Conservation (phyloP, 92 coral and sea anemone species). For the Zoanthus sansibaricus region DNA sequence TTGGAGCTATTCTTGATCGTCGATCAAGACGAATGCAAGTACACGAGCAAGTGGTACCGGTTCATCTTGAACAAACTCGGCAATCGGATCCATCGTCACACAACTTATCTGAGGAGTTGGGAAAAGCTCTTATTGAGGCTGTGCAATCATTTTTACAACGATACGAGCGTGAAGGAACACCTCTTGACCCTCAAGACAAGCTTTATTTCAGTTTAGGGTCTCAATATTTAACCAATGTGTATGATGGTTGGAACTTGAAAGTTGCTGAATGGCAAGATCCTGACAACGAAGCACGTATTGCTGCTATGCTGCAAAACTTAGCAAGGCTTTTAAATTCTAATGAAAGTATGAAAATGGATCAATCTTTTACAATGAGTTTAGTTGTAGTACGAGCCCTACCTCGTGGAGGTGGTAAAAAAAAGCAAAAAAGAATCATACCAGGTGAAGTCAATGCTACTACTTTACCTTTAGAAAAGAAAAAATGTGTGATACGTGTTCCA, state of each 20-base stretch:
- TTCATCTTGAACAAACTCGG: neutral
- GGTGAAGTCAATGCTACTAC: neutral
- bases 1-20: no score
- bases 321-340: neutral
- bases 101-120: no score
- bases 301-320: neutral
- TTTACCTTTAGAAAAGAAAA: no score
- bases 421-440: no score
- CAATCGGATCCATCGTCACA: neutral
- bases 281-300: neutral
- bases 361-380: no score
- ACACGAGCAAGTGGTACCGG: neutral
- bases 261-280: neutral
- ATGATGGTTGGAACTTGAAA: neutral
- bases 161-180: no score
- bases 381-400: neutral
- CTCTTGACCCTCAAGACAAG: neutral
- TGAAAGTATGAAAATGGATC: neutral
- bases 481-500: neutral
- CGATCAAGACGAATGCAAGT: neutral
- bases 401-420: no score
- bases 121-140: no score
- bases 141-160: no score
- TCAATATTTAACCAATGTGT: no score
- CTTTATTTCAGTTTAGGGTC: neutral